These are phyloP conservation scores for Peromyscus maniculatus DNA, from an alignment of 2,113 vertebrate genomes.

Conservation along the genomic window DNA sequence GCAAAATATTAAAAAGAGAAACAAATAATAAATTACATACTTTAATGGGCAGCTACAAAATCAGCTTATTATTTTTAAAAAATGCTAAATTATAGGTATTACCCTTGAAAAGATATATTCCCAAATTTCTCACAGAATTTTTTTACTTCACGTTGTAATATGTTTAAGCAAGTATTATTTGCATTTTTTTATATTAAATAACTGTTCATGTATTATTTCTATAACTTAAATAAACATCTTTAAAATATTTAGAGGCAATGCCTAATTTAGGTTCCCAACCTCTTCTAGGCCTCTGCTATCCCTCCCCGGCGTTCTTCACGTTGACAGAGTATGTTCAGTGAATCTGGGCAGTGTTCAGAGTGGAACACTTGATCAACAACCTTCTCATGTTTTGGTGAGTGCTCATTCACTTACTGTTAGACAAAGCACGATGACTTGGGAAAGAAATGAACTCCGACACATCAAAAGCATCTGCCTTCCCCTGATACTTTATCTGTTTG, in stretches of 20 bases:
- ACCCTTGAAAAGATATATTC: constrained; percentile 58
- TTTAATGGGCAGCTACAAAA: constrained; percentile 52
- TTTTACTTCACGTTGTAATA: constrained; percentile 35
- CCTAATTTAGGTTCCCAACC: constrained; percentile 57
- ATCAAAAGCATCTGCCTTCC: constrained; percentile 81
- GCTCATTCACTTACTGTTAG: constrained; percentile 69
- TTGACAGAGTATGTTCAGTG: constrained; percentile 60
- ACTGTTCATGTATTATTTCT: constrained; percentile 58
- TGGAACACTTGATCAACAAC: constrained; percentile 70
- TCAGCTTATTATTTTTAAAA: constrained; percentile 45
- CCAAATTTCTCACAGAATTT: constrained; percentile 50
- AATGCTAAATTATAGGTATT: constrained; percentile 26
- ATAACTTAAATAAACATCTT: constrained; percentile 63
- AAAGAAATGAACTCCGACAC: constrained; percentile 83
- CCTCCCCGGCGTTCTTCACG: constrained; percentile 56
- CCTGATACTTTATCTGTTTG: constrained; percentile 81
- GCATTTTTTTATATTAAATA: constrained; percentile 49
- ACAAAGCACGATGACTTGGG: constrained; percentile 76
- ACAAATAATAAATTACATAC: constrained; percentile 51
- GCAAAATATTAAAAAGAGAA: constrained; percentile 63
- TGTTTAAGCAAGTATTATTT: constrained; percentile 63
- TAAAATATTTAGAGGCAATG: constrained; percentile 66
- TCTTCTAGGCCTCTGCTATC: constrained; percentile 40
- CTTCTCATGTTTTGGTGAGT: constrained; percentile 73
- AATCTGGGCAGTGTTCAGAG: constrained; percentile 72